Conservation (phyloP, 2,888 invertebrate genomes). For the Dastarcus helophoroides region DNA sequence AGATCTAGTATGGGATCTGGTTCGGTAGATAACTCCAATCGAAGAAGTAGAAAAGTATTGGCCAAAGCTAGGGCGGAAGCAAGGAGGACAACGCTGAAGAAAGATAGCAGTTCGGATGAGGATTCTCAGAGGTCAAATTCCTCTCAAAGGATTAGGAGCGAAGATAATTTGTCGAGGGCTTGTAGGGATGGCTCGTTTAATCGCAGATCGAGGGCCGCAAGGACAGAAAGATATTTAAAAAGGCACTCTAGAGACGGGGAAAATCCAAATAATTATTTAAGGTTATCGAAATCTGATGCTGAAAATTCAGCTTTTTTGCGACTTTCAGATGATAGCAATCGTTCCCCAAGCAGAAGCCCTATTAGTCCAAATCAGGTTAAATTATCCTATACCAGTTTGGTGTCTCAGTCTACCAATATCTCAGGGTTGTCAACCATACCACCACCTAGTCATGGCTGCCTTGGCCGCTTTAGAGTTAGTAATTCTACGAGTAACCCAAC, state of each 20-base stretch:
- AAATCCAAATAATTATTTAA: conserved; percentile 33
- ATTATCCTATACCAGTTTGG: conserved; percentile 19
- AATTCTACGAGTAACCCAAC: conserved; percentile 28
- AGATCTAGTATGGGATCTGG: conserved; percentile 33
- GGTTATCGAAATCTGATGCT: conserved; percentile 29
- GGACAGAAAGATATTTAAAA: conserved; percentile 71
- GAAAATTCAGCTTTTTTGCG: conserved; percentile 22
- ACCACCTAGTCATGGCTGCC: conserved; percentile 28
- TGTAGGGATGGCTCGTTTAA: conserved; percentile 42
- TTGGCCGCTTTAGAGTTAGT: conserved; percentile 26
- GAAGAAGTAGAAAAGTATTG: conserved; percentile 46
- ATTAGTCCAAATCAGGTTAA: conserved; percentile 18
- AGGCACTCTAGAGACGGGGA: conserved; percentile 62
- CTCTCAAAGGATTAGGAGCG: conserved; percentile 54
- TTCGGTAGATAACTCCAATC: conserved; percentile 41
- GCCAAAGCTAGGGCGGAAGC: conserved; percentile 59
- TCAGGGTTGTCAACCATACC: conserved; percentile 35
- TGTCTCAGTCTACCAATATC: conserved; percentile 22
- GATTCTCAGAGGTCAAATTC: conserved; percentile 59
- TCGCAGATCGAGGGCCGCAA: conserved; percentile 57
- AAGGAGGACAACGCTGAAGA: conserved; percentile 45
- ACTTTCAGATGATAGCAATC: conserved; percentile 21
- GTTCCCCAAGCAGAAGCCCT: conserved; percentile 28
- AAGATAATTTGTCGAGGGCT: conserved; percentile 48
- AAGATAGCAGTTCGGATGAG: conserved; percentile 60